Base-by-base conservation (phyloP, 2,113 vertebrate species). In the Pholis gunnellus region DNA sequence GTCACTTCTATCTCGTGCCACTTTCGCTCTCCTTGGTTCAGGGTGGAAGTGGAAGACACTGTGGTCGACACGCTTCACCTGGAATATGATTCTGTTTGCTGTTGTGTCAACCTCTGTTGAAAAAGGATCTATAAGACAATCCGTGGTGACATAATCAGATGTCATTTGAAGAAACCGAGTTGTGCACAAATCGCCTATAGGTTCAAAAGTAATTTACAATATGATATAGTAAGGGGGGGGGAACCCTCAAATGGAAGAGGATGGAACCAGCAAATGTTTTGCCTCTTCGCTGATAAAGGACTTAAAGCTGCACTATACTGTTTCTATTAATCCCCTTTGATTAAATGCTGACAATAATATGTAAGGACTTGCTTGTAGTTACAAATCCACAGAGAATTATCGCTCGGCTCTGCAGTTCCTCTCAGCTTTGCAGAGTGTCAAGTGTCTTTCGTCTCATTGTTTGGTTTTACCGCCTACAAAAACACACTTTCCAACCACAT, bases 1-100 rank as follows among this genome's bases (percentile, higher is more conserved):
- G 38, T 59, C 52, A 34, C 67, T 48, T 81, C 64, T 74, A 2
- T 81, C 75, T 72, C 79, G 42, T 61, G 38, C 56, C 65, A 40
- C 64, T 27, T 76, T 70, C 9, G 50, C 63, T 72, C n/a, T n/a
- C 29, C 54, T 81, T 77, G 66, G 25, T 70, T 76, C 6, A 18
- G 46, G 52, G 52, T 80, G 71, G 50, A 22, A 52, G n/a, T n/a
- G n/a, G n/a, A n/a, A 9, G 22, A 7, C 20, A 22, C 44, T 22
- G 52, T 8, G 44, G 66, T 57, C 66, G 13, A 50, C 60, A 22
- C 1, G 29, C 34, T 81, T 72, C 74, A 59, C 44, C n/a, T 72
- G 77, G 54, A 9, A 13, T 9, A 48, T 22, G 5, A 56, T 56
- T 82, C 64, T 29, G 14, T 56, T 50, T 46, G n/a, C 52, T 59